Percentiles rank a stretch among this genome's conserved stretches.
Conservation (phyloP, 2,888 invertebrate genomes). For the Lutraria lutraria region DNA sequence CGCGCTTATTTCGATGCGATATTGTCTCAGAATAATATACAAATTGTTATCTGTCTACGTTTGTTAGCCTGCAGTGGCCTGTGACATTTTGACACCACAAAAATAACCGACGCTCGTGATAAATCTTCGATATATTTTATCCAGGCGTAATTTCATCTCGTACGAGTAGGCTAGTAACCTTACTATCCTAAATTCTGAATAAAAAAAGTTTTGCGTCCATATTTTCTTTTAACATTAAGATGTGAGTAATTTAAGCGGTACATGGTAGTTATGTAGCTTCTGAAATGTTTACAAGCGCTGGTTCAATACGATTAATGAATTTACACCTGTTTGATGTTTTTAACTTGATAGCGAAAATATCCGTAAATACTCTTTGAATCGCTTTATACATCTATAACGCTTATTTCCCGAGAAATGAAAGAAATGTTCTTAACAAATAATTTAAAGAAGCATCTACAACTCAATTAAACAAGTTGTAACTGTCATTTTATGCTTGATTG, state of each 20-base stretch:
- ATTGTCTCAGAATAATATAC: not conserved
- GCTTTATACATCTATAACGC: not conserved
- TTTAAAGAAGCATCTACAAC: not conserved
- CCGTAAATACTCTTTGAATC: not conserved
- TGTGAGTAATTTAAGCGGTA: not conserved
- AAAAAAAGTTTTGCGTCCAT: not conserved
- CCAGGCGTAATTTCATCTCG: not conserved
- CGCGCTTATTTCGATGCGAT: not conserved
- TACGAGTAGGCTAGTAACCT: not conserved
- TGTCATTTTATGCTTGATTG: constrained; percentile 38
- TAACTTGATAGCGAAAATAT: not conserved
- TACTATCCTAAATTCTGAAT: not conserved
- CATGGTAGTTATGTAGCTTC: not conserved
- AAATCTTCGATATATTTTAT: not conserved
- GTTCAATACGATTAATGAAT: constrained; percentile 3
- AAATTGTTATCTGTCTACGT: not conserved
- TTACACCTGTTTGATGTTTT: constrained; percentile 14
- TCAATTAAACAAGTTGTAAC: constrained; percentile 22
- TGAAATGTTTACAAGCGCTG: not conserved
- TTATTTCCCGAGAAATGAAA: not conserved
- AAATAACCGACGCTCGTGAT: not conserved
- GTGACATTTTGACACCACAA: not conserved
- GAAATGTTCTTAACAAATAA: not conserved
- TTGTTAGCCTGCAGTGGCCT: not conserved
- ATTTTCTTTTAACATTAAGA: not conserved